Conservation (phyloP, 2,113 vertebrate genomes). For the Asarcornis scutulata region DNA sequence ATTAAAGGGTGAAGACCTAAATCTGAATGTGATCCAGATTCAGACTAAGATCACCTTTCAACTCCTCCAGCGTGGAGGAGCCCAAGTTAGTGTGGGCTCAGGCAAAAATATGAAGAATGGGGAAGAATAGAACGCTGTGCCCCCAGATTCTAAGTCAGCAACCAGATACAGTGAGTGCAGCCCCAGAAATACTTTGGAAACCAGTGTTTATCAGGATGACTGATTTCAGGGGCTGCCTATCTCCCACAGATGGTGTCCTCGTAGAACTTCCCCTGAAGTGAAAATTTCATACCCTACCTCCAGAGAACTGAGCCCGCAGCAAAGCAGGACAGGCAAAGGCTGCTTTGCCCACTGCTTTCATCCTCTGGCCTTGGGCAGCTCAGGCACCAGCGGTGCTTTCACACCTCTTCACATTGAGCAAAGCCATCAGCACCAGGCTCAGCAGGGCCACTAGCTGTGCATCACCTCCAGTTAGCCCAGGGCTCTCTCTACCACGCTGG, state of each 20-base stretch:
- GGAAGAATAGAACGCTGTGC: neutral
- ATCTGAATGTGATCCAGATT: neutral
- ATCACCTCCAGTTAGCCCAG: neutral
- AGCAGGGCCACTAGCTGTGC: neutral
- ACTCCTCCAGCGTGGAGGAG: neutral
- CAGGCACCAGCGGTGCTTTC: neutral
- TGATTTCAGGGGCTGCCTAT: neutral
- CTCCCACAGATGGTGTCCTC: accelerated
- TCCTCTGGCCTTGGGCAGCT: neutral
- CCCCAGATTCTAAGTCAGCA: neutral
- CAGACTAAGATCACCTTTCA: neutral
- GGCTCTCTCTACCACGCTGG: neutral
- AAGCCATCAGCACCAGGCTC: neutral
- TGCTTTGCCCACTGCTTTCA: neutral
- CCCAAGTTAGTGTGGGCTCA: neutral
- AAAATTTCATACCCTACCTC: neutral
- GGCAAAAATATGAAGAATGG: neutral
- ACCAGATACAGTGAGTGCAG: neutral
- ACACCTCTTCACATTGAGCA: neutral
- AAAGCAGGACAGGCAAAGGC: neutral
- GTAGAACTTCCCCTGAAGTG: neutral
- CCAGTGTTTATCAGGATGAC: neutral
- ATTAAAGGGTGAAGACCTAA: slow-evolving; percentile 33
- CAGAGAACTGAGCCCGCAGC: neutral
- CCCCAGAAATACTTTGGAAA: neutral